These are phyloP conservation scores for Syngnathus scovelli DNA, from an alignment of 2,113 vertebrate genomes.

Conservation along the genomic window DNA sequence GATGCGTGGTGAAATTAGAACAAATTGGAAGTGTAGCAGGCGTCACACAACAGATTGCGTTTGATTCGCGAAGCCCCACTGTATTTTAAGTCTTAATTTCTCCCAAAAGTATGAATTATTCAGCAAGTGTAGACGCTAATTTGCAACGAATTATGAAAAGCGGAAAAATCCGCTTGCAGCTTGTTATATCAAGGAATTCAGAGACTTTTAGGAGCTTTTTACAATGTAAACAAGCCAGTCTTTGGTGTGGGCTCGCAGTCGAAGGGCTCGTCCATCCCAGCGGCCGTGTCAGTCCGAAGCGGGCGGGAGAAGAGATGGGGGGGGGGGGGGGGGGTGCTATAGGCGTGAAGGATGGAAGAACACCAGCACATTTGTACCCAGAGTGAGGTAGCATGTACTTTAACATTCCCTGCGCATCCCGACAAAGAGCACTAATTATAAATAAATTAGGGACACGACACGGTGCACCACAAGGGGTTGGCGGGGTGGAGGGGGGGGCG, in stretches of 20 bases:
- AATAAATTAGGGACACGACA: constrained; percentile 81
- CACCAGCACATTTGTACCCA: constrained; percentile 74
- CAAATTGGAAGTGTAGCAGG: constrained; percentile 2
- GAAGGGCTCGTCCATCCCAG: constrained; percentile 53
- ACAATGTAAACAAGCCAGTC: neutral
- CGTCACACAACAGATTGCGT: constrained; percentile 3
- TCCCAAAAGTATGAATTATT: constrained; percentile 7
- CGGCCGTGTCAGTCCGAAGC: constrained; percentile 49
- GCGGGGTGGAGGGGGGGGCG: constrained; percentile 55
- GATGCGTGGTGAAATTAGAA: constrained; percentile 1
- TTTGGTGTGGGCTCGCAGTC: neutral
- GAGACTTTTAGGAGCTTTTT: constrained; percentile 2
- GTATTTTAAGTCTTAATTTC: constrained; percentile 5
- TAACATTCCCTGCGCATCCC: constrained; percentile 76
- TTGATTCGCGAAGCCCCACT: neutral
- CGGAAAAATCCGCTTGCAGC: constrained; percentile 5
- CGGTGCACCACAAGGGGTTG: constrained; percentile 71
- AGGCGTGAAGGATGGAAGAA: constrained; percentile 43
- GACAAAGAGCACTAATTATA: constrained; percentile 83
- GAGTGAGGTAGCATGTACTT: constrained; percentile 71
- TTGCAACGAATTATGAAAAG: neutral
- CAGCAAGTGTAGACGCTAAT: constrained; percentile 1
- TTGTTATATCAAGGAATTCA: constrained; percentile 3
- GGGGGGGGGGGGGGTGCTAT: neutral
- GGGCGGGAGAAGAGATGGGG: constrained; percentile 24